Evolutionary conservation across 2,113 vertebrate species (phyloP).

Genomic region (Eptesicus fuscus): DNA sequence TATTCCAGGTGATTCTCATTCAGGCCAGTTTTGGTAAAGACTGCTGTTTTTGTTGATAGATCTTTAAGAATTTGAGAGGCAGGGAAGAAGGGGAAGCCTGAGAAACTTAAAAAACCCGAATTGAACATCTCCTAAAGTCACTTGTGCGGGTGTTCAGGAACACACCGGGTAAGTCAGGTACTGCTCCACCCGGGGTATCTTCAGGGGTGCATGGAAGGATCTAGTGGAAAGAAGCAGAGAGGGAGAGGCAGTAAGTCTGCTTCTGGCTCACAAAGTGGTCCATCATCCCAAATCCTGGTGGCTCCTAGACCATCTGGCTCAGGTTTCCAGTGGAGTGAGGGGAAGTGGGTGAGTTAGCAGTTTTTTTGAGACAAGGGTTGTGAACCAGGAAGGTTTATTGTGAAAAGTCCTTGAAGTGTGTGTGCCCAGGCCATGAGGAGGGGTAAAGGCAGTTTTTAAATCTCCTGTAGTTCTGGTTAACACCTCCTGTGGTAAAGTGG

Average conservation of each 20-base stretch:
- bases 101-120: conserved; percentile 1
- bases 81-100: background rate
- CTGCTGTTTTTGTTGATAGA: conserved; percentile 3
- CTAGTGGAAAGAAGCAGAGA: background rate
- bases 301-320: conserved; percentile 1
- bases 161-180: background rate
- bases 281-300: background rate
- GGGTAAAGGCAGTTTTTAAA: conserved; percentile 48
- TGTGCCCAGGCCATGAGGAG: conserved; percentile 24
- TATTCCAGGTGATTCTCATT: background rate
- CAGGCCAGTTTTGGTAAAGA: background rate
- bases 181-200: background rate
- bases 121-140: conserved; percentile 23
- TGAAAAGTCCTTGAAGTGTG: conserved; percentile 55
- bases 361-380: conserved; percentile 26
- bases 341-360: conserved; percentile 15
- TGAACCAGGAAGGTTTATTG: conserved; percentile 49
- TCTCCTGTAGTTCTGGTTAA: conserved; percentile 3
- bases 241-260: background rate
- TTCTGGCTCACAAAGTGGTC: background rate
- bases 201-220: background rate
- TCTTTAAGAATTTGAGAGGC: background rate
- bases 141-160: background rate
- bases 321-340: conserved; percentile 46
- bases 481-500: background rate